phyloP scores from a whole-genome alignment of 2,113 vertebrate species.

The Mandrillus leucophaeus region DNA sequence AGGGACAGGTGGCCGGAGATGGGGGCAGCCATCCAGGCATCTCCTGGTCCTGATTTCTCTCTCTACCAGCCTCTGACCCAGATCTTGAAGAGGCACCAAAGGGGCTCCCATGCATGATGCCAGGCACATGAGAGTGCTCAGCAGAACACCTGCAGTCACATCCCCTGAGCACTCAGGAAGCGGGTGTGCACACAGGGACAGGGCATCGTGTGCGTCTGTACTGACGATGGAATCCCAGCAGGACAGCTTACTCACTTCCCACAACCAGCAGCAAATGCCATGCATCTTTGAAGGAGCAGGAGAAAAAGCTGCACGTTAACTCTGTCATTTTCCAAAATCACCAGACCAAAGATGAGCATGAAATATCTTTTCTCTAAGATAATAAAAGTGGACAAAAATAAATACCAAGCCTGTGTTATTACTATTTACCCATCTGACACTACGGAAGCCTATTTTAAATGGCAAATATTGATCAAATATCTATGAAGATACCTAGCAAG shows the following conservation, averaged over 20 bases:
- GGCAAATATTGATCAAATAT: background rate
- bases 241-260: background rate
- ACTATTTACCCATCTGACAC: background rate
- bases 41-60: background rate
- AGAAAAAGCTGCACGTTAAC: background rate
- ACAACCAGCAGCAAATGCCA: background rate
- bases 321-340: background rate
- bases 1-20: background rate
- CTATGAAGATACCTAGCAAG: constrained; percentile 12
- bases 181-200: background rate
- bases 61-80: background rate
- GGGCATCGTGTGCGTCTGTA: rapidly evolving
- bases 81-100: background rate
- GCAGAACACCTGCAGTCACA: rapidly evolving
- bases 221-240: background rate
- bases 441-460: background rate
- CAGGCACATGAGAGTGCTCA: rapidly evolving
- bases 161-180: background rate
- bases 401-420: background rate
- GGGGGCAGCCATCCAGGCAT: background rate
- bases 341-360: background rate
- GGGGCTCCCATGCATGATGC: background rate
- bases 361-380: background rate
- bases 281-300: background rate
- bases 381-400: background rate